Evolutionary conservation across 2,797 vertebrate species (phyloP), one percentile per base, ranked within the genome.

Genomic region (Sebastes baramenuke): DNA sequence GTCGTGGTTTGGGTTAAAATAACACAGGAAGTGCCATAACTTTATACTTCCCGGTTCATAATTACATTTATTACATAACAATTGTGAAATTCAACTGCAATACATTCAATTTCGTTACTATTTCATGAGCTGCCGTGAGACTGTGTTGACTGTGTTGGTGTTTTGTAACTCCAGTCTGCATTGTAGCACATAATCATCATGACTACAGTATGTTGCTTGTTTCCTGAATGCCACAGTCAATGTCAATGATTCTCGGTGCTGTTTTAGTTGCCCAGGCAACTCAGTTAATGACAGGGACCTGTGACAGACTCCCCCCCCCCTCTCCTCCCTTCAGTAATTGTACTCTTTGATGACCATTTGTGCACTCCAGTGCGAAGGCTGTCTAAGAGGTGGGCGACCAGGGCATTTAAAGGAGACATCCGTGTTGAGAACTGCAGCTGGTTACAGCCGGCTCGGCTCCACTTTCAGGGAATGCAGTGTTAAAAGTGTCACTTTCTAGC

Each of bases 211-310:
- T 78, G 52, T 61, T 52, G 75, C 77, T 81, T 67, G 61, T 77
- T 84, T 85, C 75, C 86, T 68, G 68, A 81, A 86, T 81, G 72
- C 80, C 81, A 79, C 60, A 54, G 80, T 84, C 82, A 82, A 82
- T 88, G 79, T 81, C 83, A 84, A 79, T 75, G 72, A 89, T 81
- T 90, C 68, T 79, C 38, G 80, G 58, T 68, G 70, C 72, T 83
- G 46, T 83, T 90, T 85, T 71, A 75, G 91, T 93, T 91, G 72
- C 91, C 91, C 58, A 75, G 91, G 91, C 84, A 92, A 94, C 93
- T 69, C 8, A 9, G 74, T 86, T 93, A 92, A 93, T 92, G 89
- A 84, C 82, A 77, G 74, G 85, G 78, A 75, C 77, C 68, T 59
- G 64, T 83, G 82, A 78, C 82, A 82, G 76, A 77, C 75, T 9